Conservation (phyloP, 1,140 invertebrate species). For the Sarcophaga peregrina region DNA sequence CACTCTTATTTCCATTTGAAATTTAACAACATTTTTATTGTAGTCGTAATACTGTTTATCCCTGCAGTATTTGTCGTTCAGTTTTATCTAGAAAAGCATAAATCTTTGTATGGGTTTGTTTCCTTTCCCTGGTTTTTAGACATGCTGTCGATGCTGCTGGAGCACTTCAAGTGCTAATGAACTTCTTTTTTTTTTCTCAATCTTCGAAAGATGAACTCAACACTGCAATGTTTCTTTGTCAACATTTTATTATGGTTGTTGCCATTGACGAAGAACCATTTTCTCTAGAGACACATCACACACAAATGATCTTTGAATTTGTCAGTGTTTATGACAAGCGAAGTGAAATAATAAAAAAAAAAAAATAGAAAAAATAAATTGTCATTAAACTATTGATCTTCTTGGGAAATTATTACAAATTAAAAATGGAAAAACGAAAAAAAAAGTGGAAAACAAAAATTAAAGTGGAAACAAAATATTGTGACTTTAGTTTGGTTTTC, state of each 20-base stretch:
- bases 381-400: constrained; percentile 39
- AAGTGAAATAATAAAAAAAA: too few species aligned
- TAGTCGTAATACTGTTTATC: too few species aligned
- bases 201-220: neutral
- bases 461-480: neutral
- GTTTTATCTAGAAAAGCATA: constrained; percentile 18
- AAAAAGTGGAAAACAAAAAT: neutral
- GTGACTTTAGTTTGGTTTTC: too few species aligned
- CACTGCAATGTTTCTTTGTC: neutral
- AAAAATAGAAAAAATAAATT: constrained; percentile 12
- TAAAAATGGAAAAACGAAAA: neutral
- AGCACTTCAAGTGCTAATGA: constrained; percentile 30
- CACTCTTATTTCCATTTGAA: too few species aligned
- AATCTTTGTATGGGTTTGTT: constrained; percentile 20
- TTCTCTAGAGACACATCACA: neutral
- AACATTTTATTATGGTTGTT: neutral
- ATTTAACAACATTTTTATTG: too few species aligned
- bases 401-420: constrained; percentile 11
- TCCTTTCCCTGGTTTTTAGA: neutral
- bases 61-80: too few species aligned
- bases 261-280: neutral
- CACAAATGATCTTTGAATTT: constrained; percentile 30
- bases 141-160: neutral
- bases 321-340: neutral
- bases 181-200: neutral